These are phyloP conservation scores for Drosophila antonietae DNA, from an alignment of 2,888 invertebrate genomes.

Conservation along the genomic window DNA sequence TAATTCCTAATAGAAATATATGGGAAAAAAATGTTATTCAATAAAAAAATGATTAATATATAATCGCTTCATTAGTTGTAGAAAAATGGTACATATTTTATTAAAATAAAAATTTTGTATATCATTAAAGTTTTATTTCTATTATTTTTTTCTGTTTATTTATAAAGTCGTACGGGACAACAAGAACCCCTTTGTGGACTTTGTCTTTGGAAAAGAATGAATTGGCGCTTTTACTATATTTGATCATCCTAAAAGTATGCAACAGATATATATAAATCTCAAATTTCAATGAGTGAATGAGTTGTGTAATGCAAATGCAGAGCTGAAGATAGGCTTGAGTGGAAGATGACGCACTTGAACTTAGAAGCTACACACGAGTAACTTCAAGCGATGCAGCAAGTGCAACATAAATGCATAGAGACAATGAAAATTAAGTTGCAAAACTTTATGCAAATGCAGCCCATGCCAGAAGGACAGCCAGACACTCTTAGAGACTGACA, in stretches of 20 bases:
- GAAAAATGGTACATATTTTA: too few species aligned
- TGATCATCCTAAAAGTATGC: conserved; percentile 32
- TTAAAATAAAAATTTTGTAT: too few species aligned
- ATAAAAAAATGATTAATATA: too few species aligned
- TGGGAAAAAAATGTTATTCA: too few species aligned
- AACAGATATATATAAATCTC: neutral
- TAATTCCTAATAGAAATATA: too few species aligned
- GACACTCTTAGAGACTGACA: conserved; percentile 1
- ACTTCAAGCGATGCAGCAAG: conserved; percentile 44
- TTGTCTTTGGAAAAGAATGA: neutral
- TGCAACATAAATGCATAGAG: conserved; percentile 77
- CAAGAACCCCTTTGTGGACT: too few species aligned
- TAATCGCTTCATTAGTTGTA: too few species aligned
- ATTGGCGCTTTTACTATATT: neutral
- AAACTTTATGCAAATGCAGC: conserved; percentile 66
- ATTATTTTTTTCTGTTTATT: too few species aligned
- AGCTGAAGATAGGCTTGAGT: conserved; percentile 33
- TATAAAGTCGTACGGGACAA: too few species aligned
- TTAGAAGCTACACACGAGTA: conserved; percentile 59
- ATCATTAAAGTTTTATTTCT: too few species aligned
- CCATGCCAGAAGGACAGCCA: conserved; percentile 28
- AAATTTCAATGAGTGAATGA: neutral
- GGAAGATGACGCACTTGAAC: conserved; percentile 55
- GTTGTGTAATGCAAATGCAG: conserved; percentile 21
- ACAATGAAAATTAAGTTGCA: conserved; percentile 76